Evolutionary conservation across 2,797 vertebrate species (phyloP), one percentile per base, ranked within the genome.

Genomic region (Hephaestus fuliginosus): DNA sequence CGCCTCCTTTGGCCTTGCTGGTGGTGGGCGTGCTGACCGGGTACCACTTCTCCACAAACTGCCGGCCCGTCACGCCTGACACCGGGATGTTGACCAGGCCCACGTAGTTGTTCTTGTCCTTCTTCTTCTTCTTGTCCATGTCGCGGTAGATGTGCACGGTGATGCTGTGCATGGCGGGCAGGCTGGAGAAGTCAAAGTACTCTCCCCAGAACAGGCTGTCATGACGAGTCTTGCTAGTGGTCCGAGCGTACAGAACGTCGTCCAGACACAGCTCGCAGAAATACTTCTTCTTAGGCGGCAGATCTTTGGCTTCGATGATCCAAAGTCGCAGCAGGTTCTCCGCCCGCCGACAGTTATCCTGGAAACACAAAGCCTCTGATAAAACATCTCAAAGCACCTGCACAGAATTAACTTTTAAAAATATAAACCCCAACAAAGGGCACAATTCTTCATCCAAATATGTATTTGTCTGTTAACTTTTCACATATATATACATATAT

Each of bases 251-350:
- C 56, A 99, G 95, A 8, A 96, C 96, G 87, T 99, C 98, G 66
- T 99, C 98, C 93, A 99, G 96, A 84, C 98, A 99, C 88, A 99
- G 94, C 95, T 99, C 98, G 73, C 98, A 99, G 92, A 99, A 99
- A 63, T 99, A 99, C 74, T 96, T 97, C 95, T 98, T 99, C 92
- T 99, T 99, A 3, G 97, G 96, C 11, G 97, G 96, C 78, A 99
- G 94, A 81, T 99, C 98, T 94, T 97, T 99, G 91, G 98, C 98
- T 90, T 99, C 98, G 18, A 99, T 98, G 91, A 99, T 97, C 98
- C 98, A 99, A 78, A 99, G 95, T 0, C 97, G 96, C 62, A 99
- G 96, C 70, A 97, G 90, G 84, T 98, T 97, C 89, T 99, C 98
- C 6, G 95, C 95, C 64, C 98, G 95, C 5, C 96, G 95, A 75